Evolutionary conservation across 2,797 vertebrate species (phyloP).

Genomic region (Eulemur coronatus): DNA sequence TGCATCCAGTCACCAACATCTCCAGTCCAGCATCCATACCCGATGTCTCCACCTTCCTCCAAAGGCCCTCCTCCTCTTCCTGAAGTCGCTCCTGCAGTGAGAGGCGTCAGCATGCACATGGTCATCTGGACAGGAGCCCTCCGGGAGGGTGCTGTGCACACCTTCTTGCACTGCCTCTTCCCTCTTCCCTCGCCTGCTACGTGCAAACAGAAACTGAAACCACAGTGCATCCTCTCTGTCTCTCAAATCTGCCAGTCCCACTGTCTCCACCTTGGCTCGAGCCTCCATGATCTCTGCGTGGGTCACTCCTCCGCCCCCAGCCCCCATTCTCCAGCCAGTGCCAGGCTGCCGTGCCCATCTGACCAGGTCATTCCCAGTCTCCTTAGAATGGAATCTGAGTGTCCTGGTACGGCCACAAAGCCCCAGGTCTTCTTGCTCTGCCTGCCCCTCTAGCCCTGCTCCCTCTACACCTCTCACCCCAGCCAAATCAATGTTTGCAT

Average conservation of each 20-base stretch:
- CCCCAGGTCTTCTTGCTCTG: background rate
- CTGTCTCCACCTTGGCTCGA: background rate
- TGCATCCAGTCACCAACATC: background rate
- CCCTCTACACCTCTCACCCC: background rate
- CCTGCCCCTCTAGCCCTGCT: too few relatives aligned
- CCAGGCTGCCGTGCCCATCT: background rate
- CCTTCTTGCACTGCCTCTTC: background rate
- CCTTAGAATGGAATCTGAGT: background rate
- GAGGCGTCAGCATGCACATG: background rate
- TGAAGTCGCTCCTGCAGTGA: background rate
- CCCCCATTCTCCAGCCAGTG: background rate
- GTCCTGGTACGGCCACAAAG: background rate
- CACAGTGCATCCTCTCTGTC: background rate
- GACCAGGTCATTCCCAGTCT: background rate
- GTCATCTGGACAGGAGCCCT: background rate
- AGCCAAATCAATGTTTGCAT: background rate
- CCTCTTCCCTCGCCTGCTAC: background rate
- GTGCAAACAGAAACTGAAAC: background rate
- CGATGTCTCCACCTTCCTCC: background rate
- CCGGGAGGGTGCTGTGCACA: too few relatives aligned
- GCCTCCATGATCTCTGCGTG: background rate
- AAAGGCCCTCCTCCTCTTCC: background rate
- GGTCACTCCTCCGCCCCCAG: background rate
- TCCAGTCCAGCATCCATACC: background rate
- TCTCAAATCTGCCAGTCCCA: background rate